A percentile compares a stretch with the other conserved stretches of the same genome.
Evolutionary conservation across 1,140 invertebrate species (phyloP).

Genomic region (Saccostrea glomerata): DNA sequence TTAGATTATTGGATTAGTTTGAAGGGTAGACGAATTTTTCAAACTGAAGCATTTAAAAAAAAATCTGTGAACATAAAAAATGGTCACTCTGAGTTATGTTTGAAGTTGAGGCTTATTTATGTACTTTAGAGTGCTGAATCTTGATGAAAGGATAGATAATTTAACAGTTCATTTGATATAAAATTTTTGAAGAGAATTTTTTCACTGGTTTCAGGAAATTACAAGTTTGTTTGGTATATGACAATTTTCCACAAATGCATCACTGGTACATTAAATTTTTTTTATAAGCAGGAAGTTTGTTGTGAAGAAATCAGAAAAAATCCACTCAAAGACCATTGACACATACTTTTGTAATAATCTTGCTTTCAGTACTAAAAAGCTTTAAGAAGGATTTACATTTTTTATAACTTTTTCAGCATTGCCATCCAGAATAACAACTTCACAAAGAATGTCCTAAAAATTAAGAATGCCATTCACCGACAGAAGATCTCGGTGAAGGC

Average conservation of each 20-base stretch:
- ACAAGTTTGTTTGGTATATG: no score
- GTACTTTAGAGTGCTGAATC: no score
- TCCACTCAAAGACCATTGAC: no score
- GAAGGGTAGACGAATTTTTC: no score
- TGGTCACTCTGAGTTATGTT: no score
- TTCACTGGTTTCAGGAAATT: not conserved
- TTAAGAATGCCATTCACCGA: conserved; percentile 97
- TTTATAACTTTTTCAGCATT: conserved; percentile 57
- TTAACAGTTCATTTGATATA: not conserved
- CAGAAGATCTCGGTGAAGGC: conserved; percentile 97
- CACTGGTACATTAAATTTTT: not conserved
- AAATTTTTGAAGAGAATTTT: not conserved
- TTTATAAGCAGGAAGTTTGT: not conserved
- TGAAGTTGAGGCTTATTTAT: no score
- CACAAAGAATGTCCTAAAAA: conserved; percentile 86
- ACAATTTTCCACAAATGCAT: no score
- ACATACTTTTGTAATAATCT: not conserved
- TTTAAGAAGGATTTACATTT: not conserved
- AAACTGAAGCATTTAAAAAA: no score
- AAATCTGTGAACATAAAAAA: no score
- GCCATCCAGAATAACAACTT: conserved; percentile 59
- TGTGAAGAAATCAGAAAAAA: no score
- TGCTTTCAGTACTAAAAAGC: not conserved
- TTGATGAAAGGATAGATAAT: not conserved
- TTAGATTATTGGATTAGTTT: no score